A percentile compares a stretch with the other conserved stretches of the same genome.
These are phyloP conservation scores for Pyxicephalus adspersus DNA, from an alignment of 2,113 vertebrate genomes.

Conservation along the genomic window DNA sequence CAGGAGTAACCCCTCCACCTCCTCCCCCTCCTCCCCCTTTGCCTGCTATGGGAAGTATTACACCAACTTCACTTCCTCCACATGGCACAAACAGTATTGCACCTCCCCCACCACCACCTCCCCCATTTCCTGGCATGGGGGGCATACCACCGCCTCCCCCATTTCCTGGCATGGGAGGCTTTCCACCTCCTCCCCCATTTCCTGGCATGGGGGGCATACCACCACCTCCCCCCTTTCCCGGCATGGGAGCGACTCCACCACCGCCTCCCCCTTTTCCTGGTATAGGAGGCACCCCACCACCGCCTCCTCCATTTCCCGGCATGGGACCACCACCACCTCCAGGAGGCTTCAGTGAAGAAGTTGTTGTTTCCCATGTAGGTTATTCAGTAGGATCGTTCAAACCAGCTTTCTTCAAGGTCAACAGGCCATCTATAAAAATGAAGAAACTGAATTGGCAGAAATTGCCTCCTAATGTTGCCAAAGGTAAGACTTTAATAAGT, in stretches of 20 bases:
- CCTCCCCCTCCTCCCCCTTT: neutral
- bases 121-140: slow-evolving; percentile 2
- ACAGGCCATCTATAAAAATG: slow-evolving; percentile 86
- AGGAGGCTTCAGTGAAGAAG: slow-evolving; percentile 64
- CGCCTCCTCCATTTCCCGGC: slow-evolving; percentile 55
- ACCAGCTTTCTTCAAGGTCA: slow-evolving; percentile 61
- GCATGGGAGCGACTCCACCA: slow-evolving; percentile 47
- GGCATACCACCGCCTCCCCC: slow-evolving; percentile 61
- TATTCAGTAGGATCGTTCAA: slow-evolving; percentile 65
- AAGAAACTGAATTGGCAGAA: slow-evolving; percentile 99
- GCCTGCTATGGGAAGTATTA: slow-evolving; percentile 14
- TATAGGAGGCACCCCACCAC: slow-evolving; percentile 47
- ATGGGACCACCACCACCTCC: slow-evolving; percentile 52
- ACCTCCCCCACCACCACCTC: slow-evolving; percentile 52
- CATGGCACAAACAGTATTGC: neutral
- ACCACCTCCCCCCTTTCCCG: slow-evolving; percentile 65
- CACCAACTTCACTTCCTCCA: slow-evolving; percentile 50
- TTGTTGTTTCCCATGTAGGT: slow-evolving; percentile 73
- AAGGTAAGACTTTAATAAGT: slow-evolving; percentile 71
- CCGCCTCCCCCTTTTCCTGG: slow-evolving; percentile 58
- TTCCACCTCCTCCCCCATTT: slow-evolving; percentile 63
- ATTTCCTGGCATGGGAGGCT: slow-evolving; percentile 58
- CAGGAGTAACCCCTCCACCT: neutral
- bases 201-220: slow-evolving; percentile 45
- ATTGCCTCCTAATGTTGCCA: slow-evolving; percentile 77